These are phyloP conservation scores for Liasis olivaceus DNA, from an alignment of 2,797 vertebrate species.

Conservation along the genomic window DNA sequence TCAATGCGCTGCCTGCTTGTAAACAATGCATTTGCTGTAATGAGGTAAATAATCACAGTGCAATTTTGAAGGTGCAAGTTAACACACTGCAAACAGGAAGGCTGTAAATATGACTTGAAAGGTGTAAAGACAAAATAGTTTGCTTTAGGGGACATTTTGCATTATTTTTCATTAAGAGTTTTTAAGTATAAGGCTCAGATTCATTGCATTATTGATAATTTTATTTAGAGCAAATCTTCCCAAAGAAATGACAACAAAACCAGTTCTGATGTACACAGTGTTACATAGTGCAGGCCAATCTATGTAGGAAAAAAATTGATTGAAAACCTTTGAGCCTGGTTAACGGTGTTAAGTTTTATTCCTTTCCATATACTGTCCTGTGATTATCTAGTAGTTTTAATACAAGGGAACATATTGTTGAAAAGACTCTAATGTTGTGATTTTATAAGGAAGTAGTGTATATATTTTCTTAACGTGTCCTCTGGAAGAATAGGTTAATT, in stretches of 20 bases:
- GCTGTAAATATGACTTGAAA: background rate
- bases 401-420: background rate
- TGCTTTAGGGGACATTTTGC: background rate
- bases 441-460: constrained; percentile 8
- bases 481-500: constrained; percentile 1
- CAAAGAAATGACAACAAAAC: background rate
- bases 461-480: background rate
- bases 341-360: background rate
- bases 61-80: background rate
- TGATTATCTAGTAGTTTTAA: background rate
- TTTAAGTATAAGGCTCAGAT: background rate
- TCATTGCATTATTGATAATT: background rate
- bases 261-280: background rate
- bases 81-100: background rate
- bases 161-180: background rate
- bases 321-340: background rate
- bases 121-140: background rate
- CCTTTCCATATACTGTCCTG: background rate
- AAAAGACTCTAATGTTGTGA: background rate
- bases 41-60: background rate
- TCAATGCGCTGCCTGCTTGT: background rate
- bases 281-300: background rate
- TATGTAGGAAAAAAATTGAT: background rate
- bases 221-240: background rate
- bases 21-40: background rate